A percentile compares a stretch with the other conserved stretches of the same genome.
These are phyloP conservation scores for Holcopasites calliopsidis DNA, from an alignment of 1,140 invertebrate species.

Conservation along the genomic window DNA sequence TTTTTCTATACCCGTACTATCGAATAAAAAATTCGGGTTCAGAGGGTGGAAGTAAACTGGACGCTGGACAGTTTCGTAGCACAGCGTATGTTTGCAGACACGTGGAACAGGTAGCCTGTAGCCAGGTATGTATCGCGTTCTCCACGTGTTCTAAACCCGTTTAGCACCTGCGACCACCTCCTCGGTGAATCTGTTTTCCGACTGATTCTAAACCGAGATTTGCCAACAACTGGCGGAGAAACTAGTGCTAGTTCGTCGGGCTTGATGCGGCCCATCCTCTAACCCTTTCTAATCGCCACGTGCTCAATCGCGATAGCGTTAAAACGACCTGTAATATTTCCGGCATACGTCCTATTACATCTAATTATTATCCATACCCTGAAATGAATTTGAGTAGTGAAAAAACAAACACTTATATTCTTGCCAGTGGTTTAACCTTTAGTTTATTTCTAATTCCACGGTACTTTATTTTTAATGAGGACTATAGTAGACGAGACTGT, in stretches of 20 bases:
- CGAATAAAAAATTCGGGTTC: neutral
- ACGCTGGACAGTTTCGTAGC: too few species aligned
- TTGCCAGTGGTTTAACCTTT: too few species aligned
- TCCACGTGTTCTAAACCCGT: constrained; percentile 73
- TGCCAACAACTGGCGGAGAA: constrained; percentile 74
- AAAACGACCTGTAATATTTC: too few species aligned
- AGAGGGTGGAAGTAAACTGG: too few species aligned
- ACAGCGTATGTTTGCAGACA: neutral
- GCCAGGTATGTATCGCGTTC: constrained; percentile 71
- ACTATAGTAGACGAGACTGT: neutral
- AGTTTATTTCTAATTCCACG: too few species aligned
- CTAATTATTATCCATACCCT: too few species aligned
- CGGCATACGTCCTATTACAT: too few species aligned
- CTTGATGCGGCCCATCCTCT: too few species aligned
- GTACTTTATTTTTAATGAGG: too few species aligned
- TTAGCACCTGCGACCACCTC: constrained; percentile 75
- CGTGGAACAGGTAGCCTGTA: neutral
- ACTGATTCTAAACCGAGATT: constrained; percentile 76
- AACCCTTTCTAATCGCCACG: constrained; percentile 65
- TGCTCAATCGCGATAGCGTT: constrained; percentile 51
- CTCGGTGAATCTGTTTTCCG: constrained; percentile 65
- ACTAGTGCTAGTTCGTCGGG: constrained; percentile 51
- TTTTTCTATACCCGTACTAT: neutral
- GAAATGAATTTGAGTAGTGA: too few species aligned
- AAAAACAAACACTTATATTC: too few species aligned